Evolutionary conservation across 2,113 vertebrate genomes (phyloP).

Genomic region (Actenoides hombroni): DNA sequence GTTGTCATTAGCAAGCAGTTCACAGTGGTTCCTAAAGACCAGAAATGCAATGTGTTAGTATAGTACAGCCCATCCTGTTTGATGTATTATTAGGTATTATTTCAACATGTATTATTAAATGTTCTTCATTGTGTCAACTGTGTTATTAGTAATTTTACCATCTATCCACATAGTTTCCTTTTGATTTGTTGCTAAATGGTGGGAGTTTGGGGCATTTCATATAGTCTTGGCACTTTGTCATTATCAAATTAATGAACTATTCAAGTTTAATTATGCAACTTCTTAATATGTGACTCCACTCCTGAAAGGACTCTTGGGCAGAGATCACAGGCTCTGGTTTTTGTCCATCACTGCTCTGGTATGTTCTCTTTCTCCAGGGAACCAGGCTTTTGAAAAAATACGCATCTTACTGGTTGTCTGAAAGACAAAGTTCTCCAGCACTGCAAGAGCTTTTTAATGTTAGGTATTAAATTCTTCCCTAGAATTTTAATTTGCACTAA

Average conservation of each 20-base stretch:
- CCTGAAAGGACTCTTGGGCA: background rate
- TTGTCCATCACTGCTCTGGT: background rate
- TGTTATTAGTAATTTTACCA: background rate
- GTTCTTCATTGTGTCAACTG: background rate
- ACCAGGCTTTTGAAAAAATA: background rate
- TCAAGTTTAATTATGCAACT: background rate
- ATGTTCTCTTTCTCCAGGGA: background rate
- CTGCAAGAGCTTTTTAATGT: background rate
- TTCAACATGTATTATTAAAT: background rate
- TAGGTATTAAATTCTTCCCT: background rate
- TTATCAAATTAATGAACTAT: background rate
- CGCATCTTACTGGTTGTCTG: background rate
- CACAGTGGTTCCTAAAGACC: background rate
- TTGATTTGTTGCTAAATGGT: background rate
- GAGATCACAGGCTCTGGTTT: background rate
- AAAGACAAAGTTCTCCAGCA: background rate
- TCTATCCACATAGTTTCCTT: background rate
- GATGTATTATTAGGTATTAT: background rate
- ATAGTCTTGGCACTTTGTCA: background rate
- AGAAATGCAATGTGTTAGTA: background rate
- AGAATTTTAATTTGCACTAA: background rate
- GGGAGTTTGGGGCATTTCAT: background rate
- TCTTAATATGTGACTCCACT: background rate
- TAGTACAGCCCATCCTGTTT: background rate
- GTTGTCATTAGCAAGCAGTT: background rate